Conservation (phyloP, 2,888 invertebrate genomes). For the Platycheirus albimanus region DNA sequence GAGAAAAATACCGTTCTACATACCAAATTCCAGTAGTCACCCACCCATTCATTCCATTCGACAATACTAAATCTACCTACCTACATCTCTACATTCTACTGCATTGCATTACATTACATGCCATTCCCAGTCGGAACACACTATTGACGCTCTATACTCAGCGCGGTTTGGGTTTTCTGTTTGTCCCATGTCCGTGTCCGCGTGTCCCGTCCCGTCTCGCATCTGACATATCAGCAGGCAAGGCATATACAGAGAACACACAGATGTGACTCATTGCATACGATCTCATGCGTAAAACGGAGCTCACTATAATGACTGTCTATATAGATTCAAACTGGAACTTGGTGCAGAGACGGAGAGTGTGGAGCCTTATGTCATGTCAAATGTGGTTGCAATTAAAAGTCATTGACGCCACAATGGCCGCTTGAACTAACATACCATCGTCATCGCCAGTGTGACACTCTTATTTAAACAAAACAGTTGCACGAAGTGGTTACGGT, state of each 20-base stretch:
- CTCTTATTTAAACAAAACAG: conserved; percentile 29
- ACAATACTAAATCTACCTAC: no score
- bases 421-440: conserved; percentile 27
- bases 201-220: conserved; percentile 23
- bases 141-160: background rate
- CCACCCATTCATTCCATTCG: conserved; percentile 54
- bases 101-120: conserved; percentile 45
- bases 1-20: conserved; percentile 64
- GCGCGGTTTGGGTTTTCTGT: conserved; percentile 3
- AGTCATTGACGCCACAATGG: conserved; percentile 69
- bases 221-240: background rate
- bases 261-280: conserved; percentile 58
- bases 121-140: conserved; percentile 45
- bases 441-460: background rate
- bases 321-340: background rate
- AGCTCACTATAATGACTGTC: background rate
- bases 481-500: conserved; percentile 35
- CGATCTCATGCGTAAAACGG: conserved; percentile 45
- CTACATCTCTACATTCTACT: conserved; percentile 42
- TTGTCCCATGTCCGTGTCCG: no score
- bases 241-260: conserved; percentile 15
- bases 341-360: conserved; percentile 11
- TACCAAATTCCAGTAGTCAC: conserved; percentile 67
- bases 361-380: conserved; percentile 56
- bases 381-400: conserved; percentile 72